Conservation (phyloP, 1,140 invertebrate genomes). For the Hylyphantes graminicola region DNA sequence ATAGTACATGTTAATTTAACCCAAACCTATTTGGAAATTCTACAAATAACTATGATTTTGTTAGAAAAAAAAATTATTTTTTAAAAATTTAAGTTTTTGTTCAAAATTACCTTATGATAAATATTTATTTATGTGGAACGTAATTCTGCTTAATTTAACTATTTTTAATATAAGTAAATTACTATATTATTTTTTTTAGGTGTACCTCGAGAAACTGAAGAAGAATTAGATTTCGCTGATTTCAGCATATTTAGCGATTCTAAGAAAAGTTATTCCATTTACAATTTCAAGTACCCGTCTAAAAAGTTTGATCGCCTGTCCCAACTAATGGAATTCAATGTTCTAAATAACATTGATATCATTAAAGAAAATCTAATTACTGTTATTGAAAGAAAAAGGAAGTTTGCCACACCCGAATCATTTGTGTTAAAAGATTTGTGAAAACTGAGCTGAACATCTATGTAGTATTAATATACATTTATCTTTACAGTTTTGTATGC, state of each 20-base stretch:
- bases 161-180: neutral
- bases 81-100: too few relatives aligned
- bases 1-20: too few relatives aligned
- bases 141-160: too few relatives aligned
- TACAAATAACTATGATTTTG: too few relatives aligned
- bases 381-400: conserved; percentile 38
- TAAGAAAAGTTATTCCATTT: conserved; percentile 68
- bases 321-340: conserved; percentile 71
- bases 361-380: conserved; percentile 65
- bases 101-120: too few relatives aligned
- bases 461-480: neutral
- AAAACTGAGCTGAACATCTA: too few relatives aligned
- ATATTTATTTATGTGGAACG: too few relatives aligned
- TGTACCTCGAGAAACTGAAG: conserved; percentile 67
- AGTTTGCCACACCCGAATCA: conserved; percentile 14
- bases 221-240: conserved; percentile 69
- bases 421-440: neutral
- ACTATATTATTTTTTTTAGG: conserved; percentile 59
- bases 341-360: conserved; percentile 66
- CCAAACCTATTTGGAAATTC: too few relatives aligned
- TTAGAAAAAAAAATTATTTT: too few relatives aligned
- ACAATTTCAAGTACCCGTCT: conserved; percentile 70
- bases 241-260: conserved; percentile 70
- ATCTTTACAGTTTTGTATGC: neutral
- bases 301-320: conserved; percentile 68